Percentiles rank a stretch among this genome's conserved stretches.
These are phyloP conservation scores for Romanogobio albipinnatus DNA, from an alignment of 2,113 vertebrate genomes.

Conservation along the genomic window DNA sequence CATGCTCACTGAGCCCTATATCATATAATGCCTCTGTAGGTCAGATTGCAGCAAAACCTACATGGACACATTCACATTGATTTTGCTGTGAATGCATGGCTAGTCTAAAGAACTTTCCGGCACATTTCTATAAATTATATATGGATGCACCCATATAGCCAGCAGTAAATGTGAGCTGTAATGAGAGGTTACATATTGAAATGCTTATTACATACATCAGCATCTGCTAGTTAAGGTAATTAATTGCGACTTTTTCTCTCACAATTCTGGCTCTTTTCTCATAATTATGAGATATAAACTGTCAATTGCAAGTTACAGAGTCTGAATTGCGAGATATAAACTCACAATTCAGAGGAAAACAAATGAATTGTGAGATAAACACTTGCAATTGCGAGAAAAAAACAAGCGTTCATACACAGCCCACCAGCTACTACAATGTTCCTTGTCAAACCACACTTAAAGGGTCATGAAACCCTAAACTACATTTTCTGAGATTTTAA, in stretches of 20 bases:
- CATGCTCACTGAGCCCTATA: conserved; percentile 17
- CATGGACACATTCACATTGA: neutral
- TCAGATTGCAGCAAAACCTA: conserved; percentile 26
- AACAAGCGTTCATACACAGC: too few relatives aligned
- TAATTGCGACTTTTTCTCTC: too few relatives aligned
- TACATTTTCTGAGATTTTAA: too few relatives aligned
- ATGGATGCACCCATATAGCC: neutral
- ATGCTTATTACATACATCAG: neutral
- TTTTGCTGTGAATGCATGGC: neutral
- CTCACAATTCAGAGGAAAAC: too few relatives aligned
- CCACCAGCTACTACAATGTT: neutral
- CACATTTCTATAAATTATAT: neutral
- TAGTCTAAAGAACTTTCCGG: neutral
- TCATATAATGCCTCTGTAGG: conserved; percentile 5
- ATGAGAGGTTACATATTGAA: conserved; percentile 2
- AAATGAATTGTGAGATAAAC: too few relatives aligned
- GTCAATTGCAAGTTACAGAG: too few relatives aligned
- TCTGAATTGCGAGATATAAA: too few relatives aligned
- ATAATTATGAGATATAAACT: too few relatives aligned
- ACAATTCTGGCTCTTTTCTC: too few relatives aligned
- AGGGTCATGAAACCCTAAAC: too few relatives aligned
- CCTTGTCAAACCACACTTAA: neutral
- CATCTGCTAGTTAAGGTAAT: neutral
- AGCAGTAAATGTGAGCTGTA: neutral
- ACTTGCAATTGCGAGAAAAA: too few relatives aligned